phyloP scores from a whole-genome alignment of 2,888 invertebrate genomes.

The Thera obeliscata region DNA sequence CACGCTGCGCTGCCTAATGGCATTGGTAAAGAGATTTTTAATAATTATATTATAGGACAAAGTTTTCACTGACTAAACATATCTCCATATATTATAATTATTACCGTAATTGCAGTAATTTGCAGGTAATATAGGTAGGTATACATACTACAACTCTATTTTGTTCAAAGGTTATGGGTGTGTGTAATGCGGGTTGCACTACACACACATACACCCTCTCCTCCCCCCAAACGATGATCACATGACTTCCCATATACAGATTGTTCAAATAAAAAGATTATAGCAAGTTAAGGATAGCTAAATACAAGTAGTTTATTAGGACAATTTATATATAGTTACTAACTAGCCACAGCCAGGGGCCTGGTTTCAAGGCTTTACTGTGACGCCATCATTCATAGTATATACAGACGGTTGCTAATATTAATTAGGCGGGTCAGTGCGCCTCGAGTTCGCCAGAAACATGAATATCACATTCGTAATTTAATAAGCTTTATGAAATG shows the following conservation, averaged over 20 bases:
- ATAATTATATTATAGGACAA: slow-evolving; percentile 4
- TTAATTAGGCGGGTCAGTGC: not conserved
- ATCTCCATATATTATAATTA: not conserved
- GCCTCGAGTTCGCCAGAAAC: slow-evolving; percentile 9
- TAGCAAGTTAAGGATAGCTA: not conserved
- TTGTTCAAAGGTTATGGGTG: too few relatives aligned
- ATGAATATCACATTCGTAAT: slow-evolving; percentile 27
- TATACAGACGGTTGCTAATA: not conserved
- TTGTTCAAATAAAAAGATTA: too few relatives aligned
- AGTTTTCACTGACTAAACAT: slow-evolving; percentile 13
- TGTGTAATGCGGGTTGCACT: too few relatives aligned
- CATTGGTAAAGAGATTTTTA: slow-evolving; percentile 20
- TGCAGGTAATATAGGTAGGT: too few relatives aligned
- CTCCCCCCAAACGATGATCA: too few relatives aligned
- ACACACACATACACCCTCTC: too few relatives aligned
- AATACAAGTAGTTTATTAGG: not conserved
- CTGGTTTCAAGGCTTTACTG: not conserved
- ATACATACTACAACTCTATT: too few relatives aligned
- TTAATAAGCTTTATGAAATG: slow-evolving; percentile 27
- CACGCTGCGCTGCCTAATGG: slow-evolving; percentile 29
- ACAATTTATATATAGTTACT: not conserved
- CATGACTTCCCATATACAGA: too few relatives aligned
- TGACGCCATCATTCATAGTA: not conserved
- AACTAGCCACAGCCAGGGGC: not conserved
- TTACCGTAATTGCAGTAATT: too few relatives aligned